Base-by-base conservation (phyloP, 2,797 vertebrate genomes). In the Gymnoscopelus microlampas region DNA sequence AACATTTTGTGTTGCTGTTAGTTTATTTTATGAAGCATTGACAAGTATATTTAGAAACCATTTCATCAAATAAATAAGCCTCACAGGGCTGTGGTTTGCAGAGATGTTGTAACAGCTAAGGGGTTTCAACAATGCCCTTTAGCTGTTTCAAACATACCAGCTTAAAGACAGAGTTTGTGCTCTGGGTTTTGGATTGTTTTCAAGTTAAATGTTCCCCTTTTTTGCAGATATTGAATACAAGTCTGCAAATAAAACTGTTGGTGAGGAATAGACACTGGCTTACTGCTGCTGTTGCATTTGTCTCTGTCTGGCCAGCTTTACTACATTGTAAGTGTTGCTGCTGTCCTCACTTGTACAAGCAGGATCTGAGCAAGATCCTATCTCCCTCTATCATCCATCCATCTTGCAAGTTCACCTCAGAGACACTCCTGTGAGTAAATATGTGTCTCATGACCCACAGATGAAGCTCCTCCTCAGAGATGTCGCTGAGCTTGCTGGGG, bases 401-500 rank as follows among this genome's bases (percentile, higher is more conserved):
- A 35, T 82, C 64, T 64, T 68, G 49, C 57, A 67, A 61, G 51
- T 67, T 81, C 69, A 73, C 49, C 23, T 9, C 26, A 68, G 50
- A 60, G 59, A 2, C 55, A 26, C 35, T 79, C 69, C 51, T 53
- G 57, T 53, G 53, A 48, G 29, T 54, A 79, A 82, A 65, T 29
- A 71, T 69, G 79, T 84, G 39, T 85, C 67, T 79, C 78, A 81
- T 76, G 75, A 80, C 77, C 73, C 61, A 35, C 39, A 63, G 73
- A 81, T 78, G 70, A 63, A 53, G 55, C 51, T 82, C 73, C 66
- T 78, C 60, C 60, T 68, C 19, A 12, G 60, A 9, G 12, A 60
- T 23, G 19, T 11, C 14, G 47, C 26, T 57, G 47, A 32, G 44
- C 55, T 63, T 29, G 59, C 59, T 10, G 55, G 47, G 63, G 65